phyloP scores from a whole-genome alignment of 2,113 vertebrate species.

The Axis porcinus region DNA sequence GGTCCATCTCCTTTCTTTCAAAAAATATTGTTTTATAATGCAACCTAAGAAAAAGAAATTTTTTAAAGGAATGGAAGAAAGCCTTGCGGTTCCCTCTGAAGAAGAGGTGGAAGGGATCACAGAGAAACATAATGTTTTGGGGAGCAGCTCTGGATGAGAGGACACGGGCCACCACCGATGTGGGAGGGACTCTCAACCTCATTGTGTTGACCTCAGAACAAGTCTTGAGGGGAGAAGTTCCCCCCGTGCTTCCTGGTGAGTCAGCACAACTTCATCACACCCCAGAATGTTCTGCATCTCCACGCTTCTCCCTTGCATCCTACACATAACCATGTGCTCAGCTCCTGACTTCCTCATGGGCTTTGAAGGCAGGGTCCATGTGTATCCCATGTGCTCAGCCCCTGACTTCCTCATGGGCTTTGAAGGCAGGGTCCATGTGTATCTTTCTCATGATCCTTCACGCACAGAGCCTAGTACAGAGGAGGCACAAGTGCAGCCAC shows the following conservation, averaged over 20 bases:
- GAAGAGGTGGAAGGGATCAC: not conserved
- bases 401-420: not conserved
- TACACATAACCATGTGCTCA: not conserved
- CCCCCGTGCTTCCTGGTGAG: rapidly evolving
- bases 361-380: not conserved
- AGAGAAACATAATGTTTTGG: not conserved
- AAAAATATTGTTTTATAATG: not conserved
- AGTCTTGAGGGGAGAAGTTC: not conserved
- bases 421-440: not conserved
- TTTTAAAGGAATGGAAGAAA: not conserved
- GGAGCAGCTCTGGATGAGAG: not conserved
- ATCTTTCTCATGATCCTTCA: not conserved
- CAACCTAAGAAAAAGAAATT: not conserved
- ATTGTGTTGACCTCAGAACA: not conserved
- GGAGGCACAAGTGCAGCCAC: not conserved
- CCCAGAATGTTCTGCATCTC: not conserved
- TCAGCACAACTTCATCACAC: not conserved
- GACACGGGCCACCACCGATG: not conserved
- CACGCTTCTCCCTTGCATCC: not conserved
- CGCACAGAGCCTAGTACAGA: not conserved
- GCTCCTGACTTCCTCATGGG: not conserved
- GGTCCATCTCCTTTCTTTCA: not conserved
- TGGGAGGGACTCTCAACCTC: not conserved
- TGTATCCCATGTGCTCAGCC: too few species aligned
- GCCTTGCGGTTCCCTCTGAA: not conserved